A percentile compares a stretch with the other conserved stretches of the same genome.
Evolutionary conservation across 2,113 vertebrate genomes (phyloP).

Genomic region (Redunca redunca): DNA sequence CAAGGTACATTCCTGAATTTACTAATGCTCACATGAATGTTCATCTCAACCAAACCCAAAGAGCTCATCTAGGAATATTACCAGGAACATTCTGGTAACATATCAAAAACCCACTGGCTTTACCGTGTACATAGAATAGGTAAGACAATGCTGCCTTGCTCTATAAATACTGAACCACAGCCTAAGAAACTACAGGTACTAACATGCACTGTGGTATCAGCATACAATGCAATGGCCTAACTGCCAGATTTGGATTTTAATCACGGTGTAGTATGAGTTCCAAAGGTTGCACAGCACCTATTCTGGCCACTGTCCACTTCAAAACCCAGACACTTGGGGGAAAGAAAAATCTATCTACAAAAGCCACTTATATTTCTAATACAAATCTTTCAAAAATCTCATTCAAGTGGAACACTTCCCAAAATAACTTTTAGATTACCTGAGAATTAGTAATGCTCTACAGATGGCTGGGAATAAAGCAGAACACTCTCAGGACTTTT

Average conservation of each 20-base stretch:
- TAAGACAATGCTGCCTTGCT: conserved; percentile 30
- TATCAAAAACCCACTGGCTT: conserved; percentile 36
- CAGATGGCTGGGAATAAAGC: conserved; percentile 14
- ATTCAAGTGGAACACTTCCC: conserved; percentile 20
- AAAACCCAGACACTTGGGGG: background rate
- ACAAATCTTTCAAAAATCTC: conserved; percentile 37
- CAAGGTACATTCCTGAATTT: background rate
- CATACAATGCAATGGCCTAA: conserved; percentile 48
- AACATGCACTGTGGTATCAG: conserved; percentile 68
- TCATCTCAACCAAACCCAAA: background rate
- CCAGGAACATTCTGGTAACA: background rate
- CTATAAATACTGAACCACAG: conserved; percentile 66
- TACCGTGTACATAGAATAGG: conserved; percentile 67
- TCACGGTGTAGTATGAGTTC: background rate
- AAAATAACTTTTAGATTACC: conserved; percentile 38
- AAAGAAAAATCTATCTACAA: background rate
- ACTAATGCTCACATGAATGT: background rate
- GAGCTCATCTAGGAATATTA: background rate
- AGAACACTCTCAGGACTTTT: background rate
- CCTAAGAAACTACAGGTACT: conserved; percentile 67
- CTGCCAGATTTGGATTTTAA: background rate
- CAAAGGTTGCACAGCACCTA: background rate
- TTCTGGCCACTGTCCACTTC: background rate
- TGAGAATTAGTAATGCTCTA: conserved; percentile 35
- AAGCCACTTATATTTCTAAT: conserved; percentile 16